Conservation (phyloP, 2,888 invertebrate genomes). For the Vanessa cardui region DNA sequence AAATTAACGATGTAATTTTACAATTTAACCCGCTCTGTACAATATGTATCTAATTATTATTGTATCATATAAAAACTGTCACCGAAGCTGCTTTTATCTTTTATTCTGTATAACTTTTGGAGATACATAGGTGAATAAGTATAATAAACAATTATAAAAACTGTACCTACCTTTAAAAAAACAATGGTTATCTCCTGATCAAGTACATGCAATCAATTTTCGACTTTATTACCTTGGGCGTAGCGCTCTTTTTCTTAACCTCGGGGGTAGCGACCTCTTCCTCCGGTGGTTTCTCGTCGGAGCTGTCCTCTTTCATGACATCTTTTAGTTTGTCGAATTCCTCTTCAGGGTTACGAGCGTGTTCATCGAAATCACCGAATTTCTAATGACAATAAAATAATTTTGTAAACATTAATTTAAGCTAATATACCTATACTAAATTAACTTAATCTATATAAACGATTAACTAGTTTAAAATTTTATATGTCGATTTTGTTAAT, state of each 20-base stretch:
- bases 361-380: conserved; percentile 79
- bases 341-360: conserved; percentile 83
- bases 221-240: conserved; percentile 63
- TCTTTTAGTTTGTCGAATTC: conserved; percentile 89
- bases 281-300: conserved; percentile 55
- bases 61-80: too few species aligned
- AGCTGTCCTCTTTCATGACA: conserved; percentile 68
- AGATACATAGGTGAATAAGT: not conserved
- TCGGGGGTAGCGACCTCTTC: conserved; percentile 57
- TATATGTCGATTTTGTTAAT: too few species aligned
- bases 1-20: too few species aligned
- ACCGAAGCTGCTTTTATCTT: too few species aligned
- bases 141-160: not conserved
- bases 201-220: conserved; percentile 6
- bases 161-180: not conserved
- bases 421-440: too few species aligned
- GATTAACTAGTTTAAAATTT: too few species aligned
- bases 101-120: too few species aligned
- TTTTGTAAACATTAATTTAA: not conserved
- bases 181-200: not conserved
- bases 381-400: conserved; percentile 55
- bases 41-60: too few species aligned
- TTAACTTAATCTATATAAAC: too few species aligned
- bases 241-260: conserved; percentile 73
- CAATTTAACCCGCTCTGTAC: too few species aligned